These are phyloP conservation scores for Drosophila demipolita DNA, from an alignment of 2,888 invertebrate genomes.

Conservation along the genomic window DNA sequence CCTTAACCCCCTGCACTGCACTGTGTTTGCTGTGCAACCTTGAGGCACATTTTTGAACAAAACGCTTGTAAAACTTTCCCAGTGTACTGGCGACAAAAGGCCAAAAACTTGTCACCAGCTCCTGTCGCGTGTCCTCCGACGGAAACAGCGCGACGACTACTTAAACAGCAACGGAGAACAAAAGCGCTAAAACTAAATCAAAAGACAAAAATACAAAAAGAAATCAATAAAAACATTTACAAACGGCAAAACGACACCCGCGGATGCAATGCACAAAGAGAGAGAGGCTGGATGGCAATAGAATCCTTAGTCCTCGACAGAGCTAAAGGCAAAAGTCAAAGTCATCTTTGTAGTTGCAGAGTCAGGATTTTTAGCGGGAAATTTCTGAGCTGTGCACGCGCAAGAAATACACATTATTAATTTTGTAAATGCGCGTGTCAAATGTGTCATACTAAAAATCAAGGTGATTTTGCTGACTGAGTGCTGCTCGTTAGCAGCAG, in stretches of 20 bases:
- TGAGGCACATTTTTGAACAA: slow-evolving; percentile 28
- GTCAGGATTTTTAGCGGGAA: background rate
- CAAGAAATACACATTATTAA: slow-evolving; percentile 67
- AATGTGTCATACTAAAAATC: slow-evolving; percentile 68
- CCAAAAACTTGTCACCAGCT: slow-evolving; percentile 74
- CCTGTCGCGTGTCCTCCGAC: slow-evolving; percentile 80
- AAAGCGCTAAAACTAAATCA: slow-evolving; percentile 54
- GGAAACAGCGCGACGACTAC: slow-evolving; percentile 76
- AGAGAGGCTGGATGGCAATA: background rate
- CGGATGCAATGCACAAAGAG: slow-evolving; percentile 42
- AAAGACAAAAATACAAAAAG: slow-evolving; percentile 61
- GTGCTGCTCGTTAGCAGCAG: slow-evolving; percentile 55
- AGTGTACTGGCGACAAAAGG: slow-evolving; percentile 33
- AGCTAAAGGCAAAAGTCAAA: slow-evolving; percentile 35
- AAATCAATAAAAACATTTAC: slow-evolving; percentile 75
- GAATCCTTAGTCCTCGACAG: slow-evolving; percentile 1
- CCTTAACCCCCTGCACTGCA: slow-evolving; percentile 10
- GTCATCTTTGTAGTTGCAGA: slow-evolving; percentile 16
- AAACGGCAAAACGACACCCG: slow-evolving; percentile 66
- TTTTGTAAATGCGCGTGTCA: slow-evolving; percentile 78
- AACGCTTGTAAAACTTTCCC: slow-evolving; percentile 48
- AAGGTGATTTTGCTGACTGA: slow-evolving; percentile 55
- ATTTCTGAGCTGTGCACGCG: slow-evolving; percentile 55
- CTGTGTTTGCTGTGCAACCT: slow-evolving; percentile 33
- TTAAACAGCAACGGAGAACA: slow-evolving; percentile 61